Conservation (phyloP, 2,113 vertebrate genomes). For the Pedetes capensis region DNA sequence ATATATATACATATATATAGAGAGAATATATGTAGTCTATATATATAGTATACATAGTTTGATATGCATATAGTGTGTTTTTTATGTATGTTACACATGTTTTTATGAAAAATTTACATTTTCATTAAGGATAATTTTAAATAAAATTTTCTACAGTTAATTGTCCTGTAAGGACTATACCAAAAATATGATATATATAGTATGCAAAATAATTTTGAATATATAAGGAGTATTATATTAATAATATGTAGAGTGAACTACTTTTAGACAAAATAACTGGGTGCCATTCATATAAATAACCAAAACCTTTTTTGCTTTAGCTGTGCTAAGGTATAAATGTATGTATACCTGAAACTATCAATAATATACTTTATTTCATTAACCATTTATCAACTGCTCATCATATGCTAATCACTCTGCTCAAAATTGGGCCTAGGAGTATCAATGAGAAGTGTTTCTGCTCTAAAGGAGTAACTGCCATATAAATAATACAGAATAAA, state of each 20-base stretch:
- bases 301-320: background rate
- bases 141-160: background rate
- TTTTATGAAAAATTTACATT: background rate
- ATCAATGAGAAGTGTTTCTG: background rate
- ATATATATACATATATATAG: background rate
- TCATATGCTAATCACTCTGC: background rate
- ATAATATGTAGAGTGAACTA: background rate
- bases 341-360: background rate
- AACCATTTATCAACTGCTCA: background rate
- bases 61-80: background rate
- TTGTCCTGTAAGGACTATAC: background rate
- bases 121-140: background rate
- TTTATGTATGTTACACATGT: background rate
- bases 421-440: background rate
- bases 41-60: background rate
- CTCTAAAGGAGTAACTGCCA: background rate
- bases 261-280: background rate
- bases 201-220: background rate
- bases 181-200: background rate
- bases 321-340: background rate
- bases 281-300: background rate
- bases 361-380: background rate
- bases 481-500: background rate
- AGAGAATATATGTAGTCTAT: too few species aligned
- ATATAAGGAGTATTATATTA: background rate